Evolutionary conservation across 2,797 vertebrate genomes (phyloP).

Genomic region (Myoxocephalus aenaeus): DNA sequence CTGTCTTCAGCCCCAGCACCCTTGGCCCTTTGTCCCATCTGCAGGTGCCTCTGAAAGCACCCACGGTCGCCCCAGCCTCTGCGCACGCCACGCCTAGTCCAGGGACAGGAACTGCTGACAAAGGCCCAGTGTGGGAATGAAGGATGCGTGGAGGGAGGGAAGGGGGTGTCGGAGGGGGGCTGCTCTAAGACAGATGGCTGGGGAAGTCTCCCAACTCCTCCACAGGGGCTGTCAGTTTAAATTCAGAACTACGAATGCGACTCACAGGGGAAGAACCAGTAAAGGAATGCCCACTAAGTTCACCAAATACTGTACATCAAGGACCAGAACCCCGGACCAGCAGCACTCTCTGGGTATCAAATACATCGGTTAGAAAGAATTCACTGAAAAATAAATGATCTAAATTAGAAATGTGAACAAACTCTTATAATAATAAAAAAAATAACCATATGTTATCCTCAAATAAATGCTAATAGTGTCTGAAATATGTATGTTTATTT

Average conservation of each 20-base stretch:
- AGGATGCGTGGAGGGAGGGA: slow-evolving; percentile 82
- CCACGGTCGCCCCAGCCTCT: slow-evolving; percentile 90
- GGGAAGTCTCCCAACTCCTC: slow-evolving; percentile 86
- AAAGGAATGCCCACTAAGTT: slow-evolving; percentile 77
- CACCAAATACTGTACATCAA: slow-evolving; percentile 63
- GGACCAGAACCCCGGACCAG: slow-evolving; percentile 5
- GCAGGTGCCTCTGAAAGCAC: slow-evolving; percentile 98
- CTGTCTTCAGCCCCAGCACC: slow-evolving; percentile 96
- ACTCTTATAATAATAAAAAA: neutral
- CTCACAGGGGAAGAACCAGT: slow-evolving; percentile 69
- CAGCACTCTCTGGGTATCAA: slow-evolving; percentile 5
- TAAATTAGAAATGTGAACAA: neutral
- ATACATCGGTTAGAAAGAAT: neutral
- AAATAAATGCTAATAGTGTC: neutral
- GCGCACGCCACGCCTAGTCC: slow-evolving; percentile 90
- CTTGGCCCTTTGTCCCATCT: slow-evolving; percentile 93
- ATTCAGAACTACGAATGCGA: slow-evolving; percentile 76
- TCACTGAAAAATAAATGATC: neutral
- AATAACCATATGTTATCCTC: neutral
- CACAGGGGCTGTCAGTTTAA: slow-evolving; percentile 81
- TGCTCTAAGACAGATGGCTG: slow-evolving; percentile 89
- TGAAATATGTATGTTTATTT: neutral
- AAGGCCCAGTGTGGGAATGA: slow-evolving; percentile 94
- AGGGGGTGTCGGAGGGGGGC: slow-evolving; percentile 75
- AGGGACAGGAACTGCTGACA: slow-evolving; percentile 91